These are phyloP conservation scores for Dendrolimus houi DNA, from an alignment of 2,888 invertebrate species.

Conservation along the genomic window DNA sequence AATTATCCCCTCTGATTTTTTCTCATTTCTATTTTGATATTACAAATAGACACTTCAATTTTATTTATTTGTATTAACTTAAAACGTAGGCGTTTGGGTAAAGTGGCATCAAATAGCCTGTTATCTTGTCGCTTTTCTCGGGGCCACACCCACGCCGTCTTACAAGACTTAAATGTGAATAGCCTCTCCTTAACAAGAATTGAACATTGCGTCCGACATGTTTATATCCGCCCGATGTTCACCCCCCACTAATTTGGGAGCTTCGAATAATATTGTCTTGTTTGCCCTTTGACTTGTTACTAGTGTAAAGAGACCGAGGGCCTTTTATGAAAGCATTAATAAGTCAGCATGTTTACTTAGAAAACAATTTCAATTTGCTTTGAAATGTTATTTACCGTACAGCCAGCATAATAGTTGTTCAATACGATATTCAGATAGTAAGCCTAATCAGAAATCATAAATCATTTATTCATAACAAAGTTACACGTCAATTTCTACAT, in stretches of 20 bases:
- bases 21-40: too few relatives aligned
- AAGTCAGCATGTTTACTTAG: neutral
- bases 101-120: too few relatives aligned
- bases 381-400: neutral
- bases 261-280: constrained; percentile 17
- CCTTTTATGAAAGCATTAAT: constrained; percentile 3
- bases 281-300: constrained; percentile 4
- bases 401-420: too few relatives aligned
- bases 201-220: constrained; percentile 37
- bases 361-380: neutral
- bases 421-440: too few relatives aligned
- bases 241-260: constrained; percentile 12
- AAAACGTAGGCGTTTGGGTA: too few relatives aligned
- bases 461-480: too few relatives aligned
- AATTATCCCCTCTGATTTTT: too few relatives aligned
- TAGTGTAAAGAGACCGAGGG: constrained; percentile 3
- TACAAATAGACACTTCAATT: too few relatives aligned
- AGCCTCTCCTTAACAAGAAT: constrained; percentile 41
- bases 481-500: too few relatives aligned
- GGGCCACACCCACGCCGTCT: constrained; percentile 30
- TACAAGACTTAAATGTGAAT: constrained; percentile 43
- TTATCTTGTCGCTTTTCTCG: constrained; percentile 11
- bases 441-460: too few relatives aligned
- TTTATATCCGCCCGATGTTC: constrained; percentile 21
- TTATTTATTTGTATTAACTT: too few relatives aligned